Conservation (phyloP, 2,888 invertebrate genomes). For the Pyrrhosoma nymphula region DNA sequence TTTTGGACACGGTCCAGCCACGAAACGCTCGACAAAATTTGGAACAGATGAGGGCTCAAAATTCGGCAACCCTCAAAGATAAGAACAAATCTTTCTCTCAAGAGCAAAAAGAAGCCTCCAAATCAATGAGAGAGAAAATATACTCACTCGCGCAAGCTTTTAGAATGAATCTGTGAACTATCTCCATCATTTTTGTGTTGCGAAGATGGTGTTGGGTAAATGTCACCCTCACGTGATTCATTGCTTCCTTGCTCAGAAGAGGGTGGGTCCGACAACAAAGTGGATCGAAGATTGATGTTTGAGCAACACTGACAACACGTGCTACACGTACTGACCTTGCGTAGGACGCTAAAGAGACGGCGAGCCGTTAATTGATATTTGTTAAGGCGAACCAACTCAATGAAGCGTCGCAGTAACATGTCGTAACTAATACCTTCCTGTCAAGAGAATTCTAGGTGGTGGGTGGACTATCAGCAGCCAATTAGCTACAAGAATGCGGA, state of each 20-base stretch:
- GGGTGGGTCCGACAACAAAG: background rate
- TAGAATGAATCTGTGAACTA: background rate
- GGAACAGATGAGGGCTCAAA: background rate
- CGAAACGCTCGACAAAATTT: conserved; percentile 51
- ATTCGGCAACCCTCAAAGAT: conserved; percentile 33
- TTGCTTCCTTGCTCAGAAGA: background rate
- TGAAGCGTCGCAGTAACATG: background rate
- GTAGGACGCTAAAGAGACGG: background rate
- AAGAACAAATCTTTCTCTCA: no score
- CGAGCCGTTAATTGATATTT: background rate
- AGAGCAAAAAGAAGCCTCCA: background rate
- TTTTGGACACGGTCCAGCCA: conserved; percentile 47
- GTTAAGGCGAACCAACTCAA: background rate
- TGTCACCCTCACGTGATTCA: background rate
- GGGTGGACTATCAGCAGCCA: background rate
- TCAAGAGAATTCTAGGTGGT: background rate
- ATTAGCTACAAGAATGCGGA: background rate
- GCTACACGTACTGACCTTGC: background rate
- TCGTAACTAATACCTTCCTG: background rate
- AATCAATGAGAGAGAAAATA: background rate
- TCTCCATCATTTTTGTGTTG: background rate
- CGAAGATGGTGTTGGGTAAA: background rate
- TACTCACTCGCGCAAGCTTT: background rate
- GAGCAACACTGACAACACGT: background rate
- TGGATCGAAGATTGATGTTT: background rate